Conservation (phyloP, 2,888 invertebrate species). For the Xiphydria camelus region DNA sequence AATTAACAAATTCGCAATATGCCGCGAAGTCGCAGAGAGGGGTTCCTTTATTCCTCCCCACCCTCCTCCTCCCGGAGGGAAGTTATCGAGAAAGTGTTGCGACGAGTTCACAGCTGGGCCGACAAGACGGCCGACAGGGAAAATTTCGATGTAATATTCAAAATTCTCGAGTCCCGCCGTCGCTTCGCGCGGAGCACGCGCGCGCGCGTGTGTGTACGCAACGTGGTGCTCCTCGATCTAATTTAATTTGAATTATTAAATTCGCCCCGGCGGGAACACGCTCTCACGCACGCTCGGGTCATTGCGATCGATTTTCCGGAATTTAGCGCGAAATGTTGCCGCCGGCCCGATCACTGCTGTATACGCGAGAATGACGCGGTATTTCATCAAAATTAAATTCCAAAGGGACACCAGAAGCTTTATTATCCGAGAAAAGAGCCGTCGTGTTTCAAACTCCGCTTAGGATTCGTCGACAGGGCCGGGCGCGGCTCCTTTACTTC, state of each 20-base stretch:
- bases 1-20: conserved; percentile 4
- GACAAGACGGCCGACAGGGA: conserved; percentile 18
- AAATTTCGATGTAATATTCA: conserved; percentile 38
- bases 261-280: conserved; percentile 33
- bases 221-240: conserved; percentile 29
- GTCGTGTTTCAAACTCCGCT: too few species aligned
- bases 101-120: conserved; percentile 16
- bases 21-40: neutral
- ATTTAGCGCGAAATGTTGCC: conserved; percentile 8
- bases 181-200: neutral
- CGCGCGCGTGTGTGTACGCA: neutral
- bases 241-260: conserved; percentile 50
- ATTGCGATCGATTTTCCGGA: too few species aligned
- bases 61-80: conserved; percentile 5
- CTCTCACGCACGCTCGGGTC: neutral
- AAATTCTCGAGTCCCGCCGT: conserved; percentile 33
- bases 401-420: too few species aligned
- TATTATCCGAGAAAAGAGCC: too few species aligned
- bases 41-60: conserved; percentile 3
- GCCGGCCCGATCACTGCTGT: conserved; percentile 7
- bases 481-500: conserved; percentile 3
- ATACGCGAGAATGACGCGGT: too few species aligned
- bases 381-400: too few species aligned
- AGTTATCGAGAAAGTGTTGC: neutral
- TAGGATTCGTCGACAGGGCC: too few species aligned